These are phyloP conservation scores for Campylomormyrus tamandua DNA, from an alignment of 2,113 vertebrate genomes.

Conservation along the genomic window DNA sequence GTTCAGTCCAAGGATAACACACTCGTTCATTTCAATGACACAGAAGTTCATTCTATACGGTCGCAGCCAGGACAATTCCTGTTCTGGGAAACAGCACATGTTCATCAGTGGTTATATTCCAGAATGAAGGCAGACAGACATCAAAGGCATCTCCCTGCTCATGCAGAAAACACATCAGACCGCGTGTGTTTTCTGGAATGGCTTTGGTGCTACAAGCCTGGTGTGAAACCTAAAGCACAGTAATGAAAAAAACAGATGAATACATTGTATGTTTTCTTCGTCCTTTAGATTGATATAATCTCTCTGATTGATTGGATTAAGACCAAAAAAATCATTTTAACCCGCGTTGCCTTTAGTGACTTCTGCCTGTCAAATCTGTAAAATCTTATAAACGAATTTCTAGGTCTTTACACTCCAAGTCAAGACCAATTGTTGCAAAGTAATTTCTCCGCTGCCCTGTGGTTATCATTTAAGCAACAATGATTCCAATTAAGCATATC, in stretches of 20 bases:
- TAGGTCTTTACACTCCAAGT: conserved; percentile 6
- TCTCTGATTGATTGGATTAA: neutral
- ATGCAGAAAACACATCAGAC: neutral
- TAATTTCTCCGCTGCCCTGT: neutral
- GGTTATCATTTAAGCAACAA: conserved; percentile 16
- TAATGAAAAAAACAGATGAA: neutral
- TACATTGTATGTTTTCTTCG: neutral
- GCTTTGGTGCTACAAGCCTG: neutral
- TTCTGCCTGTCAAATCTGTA: neutral
- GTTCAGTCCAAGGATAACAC: neutral
- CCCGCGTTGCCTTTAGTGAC: neutral
- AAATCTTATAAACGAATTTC: neutral
- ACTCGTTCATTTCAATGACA: neutral
- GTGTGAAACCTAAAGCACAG: neutral
- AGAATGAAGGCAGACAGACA: neutral
- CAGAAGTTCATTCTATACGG: neutral
- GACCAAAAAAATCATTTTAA: neutral
- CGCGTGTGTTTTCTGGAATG: neutral
- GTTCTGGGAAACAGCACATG: neutral
- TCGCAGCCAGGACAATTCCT: neutral
- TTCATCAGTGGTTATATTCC: neutral
- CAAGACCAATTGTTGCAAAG: conserved; percentile 7
- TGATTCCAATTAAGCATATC: conserved; percentile 21
- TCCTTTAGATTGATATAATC: neutral
- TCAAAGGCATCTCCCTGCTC: neutral